A percentile compares a stretch with the other conserved stretches of the same genome.
Conservation (phyloP, 2,888 invertebrate genomes). For the Plebejus anna region DNA sequence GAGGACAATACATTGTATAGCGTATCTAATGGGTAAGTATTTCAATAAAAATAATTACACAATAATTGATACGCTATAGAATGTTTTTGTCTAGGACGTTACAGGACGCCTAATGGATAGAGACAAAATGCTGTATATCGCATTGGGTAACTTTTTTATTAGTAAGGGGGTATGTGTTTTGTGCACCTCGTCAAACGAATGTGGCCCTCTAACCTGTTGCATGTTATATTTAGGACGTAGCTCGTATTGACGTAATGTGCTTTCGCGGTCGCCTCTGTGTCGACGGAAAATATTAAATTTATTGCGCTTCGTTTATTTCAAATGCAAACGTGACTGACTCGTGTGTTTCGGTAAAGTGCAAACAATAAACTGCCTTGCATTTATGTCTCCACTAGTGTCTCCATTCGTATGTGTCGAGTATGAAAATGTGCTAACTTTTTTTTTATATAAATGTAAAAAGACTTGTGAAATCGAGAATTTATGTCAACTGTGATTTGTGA, state of each 20-base stretch:
- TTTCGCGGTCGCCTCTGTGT: slow-evolving; percentile 22
- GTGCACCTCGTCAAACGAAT: slow-evolving; percentile 26
- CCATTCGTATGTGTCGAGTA: slow-evolving; percentile 50
- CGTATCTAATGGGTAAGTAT: no score
- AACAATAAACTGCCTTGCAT: slow-evolving; percentile 47
- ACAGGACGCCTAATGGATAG: no score
- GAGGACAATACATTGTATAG: neutral
- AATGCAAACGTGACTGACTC: neutral
- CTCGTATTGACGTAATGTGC: slow-evolving; percentile 17
- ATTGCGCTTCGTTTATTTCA: slow-evolving; percentile 14
- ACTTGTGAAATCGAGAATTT: slow-evolving; percentile 79
- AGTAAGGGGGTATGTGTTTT: slow-evolving; percentile 4
- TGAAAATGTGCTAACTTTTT: slow-evolving; percentile 65
- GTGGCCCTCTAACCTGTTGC: slow-evolving; percentile 17
- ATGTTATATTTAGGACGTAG: slow-evolving; percentile 27
- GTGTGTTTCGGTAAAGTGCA: slow-evolving; percentile 6
- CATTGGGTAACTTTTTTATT: neutral
- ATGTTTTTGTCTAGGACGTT: no score
- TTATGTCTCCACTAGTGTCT: slow-evolving; percentile 59
- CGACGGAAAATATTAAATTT: slow-evolving; percentile 13
- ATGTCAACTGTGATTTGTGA: slow-evolving; percentile 79
- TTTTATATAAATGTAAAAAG: slow-evolving; percentile 59
- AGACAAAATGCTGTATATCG: no score
- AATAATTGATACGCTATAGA: no score
- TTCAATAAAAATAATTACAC: no score